phyloP scores from a whole-genome alignment of 2,113 vertebrate genomes.

The Sterrhoptilus dennistouni region DNA sequence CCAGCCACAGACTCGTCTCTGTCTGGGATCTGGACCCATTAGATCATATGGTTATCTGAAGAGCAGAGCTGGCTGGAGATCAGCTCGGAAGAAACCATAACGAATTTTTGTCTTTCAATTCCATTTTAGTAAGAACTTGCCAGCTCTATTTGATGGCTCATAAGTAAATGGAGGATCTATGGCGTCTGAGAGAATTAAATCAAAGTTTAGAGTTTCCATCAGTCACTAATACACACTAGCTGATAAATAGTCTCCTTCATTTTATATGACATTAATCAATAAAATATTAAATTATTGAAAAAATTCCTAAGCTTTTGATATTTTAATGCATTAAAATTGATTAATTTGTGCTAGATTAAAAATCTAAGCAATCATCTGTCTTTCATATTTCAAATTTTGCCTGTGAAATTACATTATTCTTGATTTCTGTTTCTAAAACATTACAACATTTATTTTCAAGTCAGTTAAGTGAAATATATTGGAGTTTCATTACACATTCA shows the following conservation, averaged over 20 bases:
- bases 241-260: neutral
- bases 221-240: neutral
- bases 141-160: neutral
- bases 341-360: neutral
- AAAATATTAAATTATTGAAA: neutral
- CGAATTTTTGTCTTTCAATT: neutral
- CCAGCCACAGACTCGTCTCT: no score
- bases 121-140: neutral
- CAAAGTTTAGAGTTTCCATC: neutral
- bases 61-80: no score
- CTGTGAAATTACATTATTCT: neutral
- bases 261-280: neutral
- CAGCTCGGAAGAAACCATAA: no score
- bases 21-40: no score
- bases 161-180: neutral
- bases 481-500: neutral
- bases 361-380: neutral
- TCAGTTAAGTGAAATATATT: neutral
- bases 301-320: neutral
- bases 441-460: neutral
- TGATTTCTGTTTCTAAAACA: neutral
- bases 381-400: neutral
- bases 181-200: neutral
- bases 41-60: no score
- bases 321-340: neutral